phyloP scores from a whole-genome alignment of 2,113 vertebrate species.

The Melanocharis versteri region DNA sequence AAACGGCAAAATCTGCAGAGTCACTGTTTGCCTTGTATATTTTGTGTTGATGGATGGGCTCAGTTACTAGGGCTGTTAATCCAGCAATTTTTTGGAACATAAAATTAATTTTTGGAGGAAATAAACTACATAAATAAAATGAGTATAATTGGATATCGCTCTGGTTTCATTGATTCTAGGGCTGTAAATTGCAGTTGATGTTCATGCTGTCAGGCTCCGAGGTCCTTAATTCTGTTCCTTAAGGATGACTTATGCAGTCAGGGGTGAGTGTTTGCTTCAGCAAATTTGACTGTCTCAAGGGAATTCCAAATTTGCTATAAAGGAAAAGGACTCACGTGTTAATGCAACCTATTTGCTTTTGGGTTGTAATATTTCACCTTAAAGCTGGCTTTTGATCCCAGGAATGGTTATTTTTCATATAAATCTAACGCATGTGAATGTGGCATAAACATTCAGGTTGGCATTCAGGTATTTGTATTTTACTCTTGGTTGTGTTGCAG shows the following conservation, averaged over 20 bases:
- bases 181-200: conserved; percentile 39
- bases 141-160: not conserved
- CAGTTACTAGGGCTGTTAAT: not conserved
- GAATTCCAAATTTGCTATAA: not conserved
- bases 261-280: not conserved
- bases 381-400: not conserved
- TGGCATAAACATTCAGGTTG: not conserved
- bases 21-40: not conserved
- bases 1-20: not conserved
- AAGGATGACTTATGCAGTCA: conserved; percentile 23
- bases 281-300: not conserved
- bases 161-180: not conserved
- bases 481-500: not conserved
- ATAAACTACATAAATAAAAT: conserved; percentile 35
- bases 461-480: not conserved
- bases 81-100: not conserved
- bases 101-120: conserved; percentile 9
- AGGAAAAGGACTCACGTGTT: not conserved
- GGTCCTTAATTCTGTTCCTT: conserved; percentile 45
- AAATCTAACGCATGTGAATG: not conserved
- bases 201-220: not conserved
- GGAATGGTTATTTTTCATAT: not conserved
- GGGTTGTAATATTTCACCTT: not conserved
- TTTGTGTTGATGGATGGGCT: not conserved
- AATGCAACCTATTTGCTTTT: not conserved